Percentiles rank a stretch among this genome's conserved stretches.
These are phyloP conservation scores for Tragelaphus buxtoni DNA, from an alignment of 2,113 vertebrate genomes.

Conservation along the genomic window DNA sequence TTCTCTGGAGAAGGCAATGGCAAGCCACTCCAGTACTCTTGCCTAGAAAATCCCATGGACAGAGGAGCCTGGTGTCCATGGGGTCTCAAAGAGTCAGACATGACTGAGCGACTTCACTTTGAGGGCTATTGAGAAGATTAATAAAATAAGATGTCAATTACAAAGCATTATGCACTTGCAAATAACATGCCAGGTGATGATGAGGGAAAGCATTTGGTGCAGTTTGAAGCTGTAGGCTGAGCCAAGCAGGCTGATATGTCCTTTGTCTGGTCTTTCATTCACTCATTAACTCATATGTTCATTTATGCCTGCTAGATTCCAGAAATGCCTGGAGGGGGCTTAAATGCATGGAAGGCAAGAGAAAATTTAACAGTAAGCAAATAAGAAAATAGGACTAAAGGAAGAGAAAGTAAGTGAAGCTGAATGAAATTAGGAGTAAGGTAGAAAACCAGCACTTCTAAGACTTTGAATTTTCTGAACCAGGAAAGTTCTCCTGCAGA, in stretches of 20 bases:
- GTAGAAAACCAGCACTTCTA: neutral
- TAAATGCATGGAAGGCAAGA: neutral
- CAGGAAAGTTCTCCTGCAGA: neutral
- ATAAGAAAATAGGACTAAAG: neutral
- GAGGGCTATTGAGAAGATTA: neutral
- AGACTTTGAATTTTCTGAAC: neutral
- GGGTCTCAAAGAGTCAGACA: no score
- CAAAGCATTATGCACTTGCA: neutral
- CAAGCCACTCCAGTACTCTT: no score
- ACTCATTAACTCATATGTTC: neutral
- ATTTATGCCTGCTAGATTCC: neutral
- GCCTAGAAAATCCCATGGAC: no score
- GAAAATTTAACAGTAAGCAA: neutral
- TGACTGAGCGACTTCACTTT: no score
- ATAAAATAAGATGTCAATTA: neutral
- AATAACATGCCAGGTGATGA: neutral
- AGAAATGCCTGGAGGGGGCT: neutral
- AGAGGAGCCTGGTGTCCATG: no score
- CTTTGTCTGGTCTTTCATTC: neutral
- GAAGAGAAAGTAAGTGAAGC: neutral
- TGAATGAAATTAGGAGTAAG: neutral
- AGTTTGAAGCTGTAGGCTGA: neutral
- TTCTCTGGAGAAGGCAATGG: no score
- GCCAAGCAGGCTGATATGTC: no score
- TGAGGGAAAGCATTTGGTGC: fast-evolving